These are phyloP conservation scores for Batillaria attramentaria DNA, from an alignment of 1,140 invertebrate species.

Conservation along the genomic window DNA sequence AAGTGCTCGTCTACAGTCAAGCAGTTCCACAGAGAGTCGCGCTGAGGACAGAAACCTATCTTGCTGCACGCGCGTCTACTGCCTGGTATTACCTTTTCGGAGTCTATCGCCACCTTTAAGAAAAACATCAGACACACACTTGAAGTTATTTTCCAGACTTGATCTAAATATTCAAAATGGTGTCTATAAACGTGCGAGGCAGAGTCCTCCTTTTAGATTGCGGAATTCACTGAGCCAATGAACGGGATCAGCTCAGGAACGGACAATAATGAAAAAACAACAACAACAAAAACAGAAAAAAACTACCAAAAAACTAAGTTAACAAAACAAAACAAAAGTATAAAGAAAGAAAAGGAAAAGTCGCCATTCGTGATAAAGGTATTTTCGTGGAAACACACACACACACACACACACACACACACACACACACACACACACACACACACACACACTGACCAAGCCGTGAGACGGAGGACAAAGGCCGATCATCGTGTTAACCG, in stretches of 20 bases:
- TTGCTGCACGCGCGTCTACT: neutral
- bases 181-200: no score
- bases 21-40: slow-evolving; percentile 68
- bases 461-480: slow-evolving; percentile 84
- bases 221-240: no score
- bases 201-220: no score
- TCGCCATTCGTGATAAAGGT: neutral
- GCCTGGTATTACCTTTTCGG: neutral
- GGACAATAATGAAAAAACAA: neutral
- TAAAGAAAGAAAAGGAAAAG: neutral
- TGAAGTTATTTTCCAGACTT: neutral
- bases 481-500: slow-evolving; percentile 87
- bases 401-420: no score
- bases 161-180: no score
- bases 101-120: slow-evolving; percentile 47
- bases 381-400: neutral
- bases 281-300: no score
- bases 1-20: slow-evolving; percentile 81
- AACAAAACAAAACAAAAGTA: neutral
- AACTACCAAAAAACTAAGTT: no score
- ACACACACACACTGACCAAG: slow-evolving; percentile 70
- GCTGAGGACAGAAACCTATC: slow-evolving; percentile 74
- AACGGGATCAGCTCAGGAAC: no score
- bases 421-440: neutral
- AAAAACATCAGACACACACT: neutral